Evolutionary conservation across 2,113 vertebrate genomes (phyloP).

Genomic region (Thalassarche chlororhynchos): DNA sequence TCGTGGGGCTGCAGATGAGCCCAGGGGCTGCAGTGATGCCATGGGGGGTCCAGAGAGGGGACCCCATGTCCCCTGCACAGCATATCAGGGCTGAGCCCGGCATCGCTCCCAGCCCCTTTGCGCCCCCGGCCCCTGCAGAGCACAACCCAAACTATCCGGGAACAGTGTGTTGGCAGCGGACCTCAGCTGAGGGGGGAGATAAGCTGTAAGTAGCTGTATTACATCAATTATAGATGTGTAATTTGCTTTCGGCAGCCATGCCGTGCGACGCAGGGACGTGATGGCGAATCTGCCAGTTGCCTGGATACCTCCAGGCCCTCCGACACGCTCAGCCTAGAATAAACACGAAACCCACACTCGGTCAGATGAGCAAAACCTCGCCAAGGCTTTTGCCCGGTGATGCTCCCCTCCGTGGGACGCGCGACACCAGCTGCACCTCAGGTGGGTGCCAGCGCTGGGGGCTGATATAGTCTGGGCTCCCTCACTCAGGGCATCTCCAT

Average conservation of each 20-base stretch:
- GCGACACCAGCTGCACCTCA: accelerated
- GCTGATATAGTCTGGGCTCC: not conserved
- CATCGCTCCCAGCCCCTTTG: not conserved
- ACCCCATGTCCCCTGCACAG: accelerated
- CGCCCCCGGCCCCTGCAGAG: not conserved
- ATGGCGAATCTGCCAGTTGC: slow-evolving; percentile 42
- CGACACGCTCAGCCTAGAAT: not conserved
- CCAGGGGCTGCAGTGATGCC: not conserved
- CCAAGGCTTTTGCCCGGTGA: not conserved
- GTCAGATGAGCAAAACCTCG: not conserved
- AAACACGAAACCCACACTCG: not conserved
- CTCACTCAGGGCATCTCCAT: not conserved
- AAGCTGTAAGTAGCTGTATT: slow-evolving; percentile 1
- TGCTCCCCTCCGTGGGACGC: not conserved
- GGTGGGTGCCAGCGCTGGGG: accelerated
- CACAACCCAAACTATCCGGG: not conserved
- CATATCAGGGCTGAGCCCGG: not conserved
- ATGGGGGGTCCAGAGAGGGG: not conserved
- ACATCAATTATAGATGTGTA: slow-evolving; percentile 16
- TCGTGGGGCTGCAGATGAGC: not conserved
- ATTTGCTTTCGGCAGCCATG: slow-evolving; percentile 16
- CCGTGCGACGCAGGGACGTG: not conserved
- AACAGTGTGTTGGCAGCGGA: not conserved
- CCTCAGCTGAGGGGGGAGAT: not conserved
- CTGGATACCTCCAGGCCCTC: slow-evolving; percentile 37